Percentiles rank a stretch among this genome's conserved stretches.
Conservation (phyloP, 2,888 invertebrate species). For the Thumatha senex region DNA sequence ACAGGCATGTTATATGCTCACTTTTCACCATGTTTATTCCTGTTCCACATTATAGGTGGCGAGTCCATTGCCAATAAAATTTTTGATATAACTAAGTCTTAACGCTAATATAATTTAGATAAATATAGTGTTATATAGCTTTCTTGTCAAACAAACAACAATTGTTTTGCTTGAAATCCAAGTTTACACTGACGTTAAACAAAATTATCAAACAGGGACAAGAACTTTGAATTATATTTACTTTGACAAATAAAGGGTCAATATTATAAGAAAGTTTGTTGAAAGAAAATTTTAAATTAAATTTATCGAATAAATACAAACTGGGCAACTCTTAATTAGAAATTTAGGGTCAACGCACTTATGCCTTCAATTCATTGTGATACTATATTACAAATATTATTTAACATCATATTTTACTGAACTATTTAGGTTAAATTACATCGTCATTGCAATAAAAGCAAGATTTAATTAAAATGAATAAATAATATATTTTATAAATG, state of each 20-base stretch:
- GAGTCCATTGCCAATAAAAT: too few relatives aligned
- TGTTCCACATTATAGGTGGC: too few relatives aligned
- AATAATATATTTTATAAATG: constrained; percentile 1
- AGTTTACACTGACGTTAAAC: not conserved
- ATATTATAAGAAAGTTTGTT: constrained; percentile 15
- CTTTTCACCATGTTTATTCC: too few relatives aligned
- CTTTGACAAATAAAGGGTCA: constrained; percentile 8
- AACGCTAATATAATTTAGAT: constrained; percentile 7
- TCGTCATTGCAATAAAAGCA: constrained; percentile 25
- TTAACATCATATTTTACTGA: not conserved
- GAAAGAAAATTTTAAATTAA: constrained; percentile 10
- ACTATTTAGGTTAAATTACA: constrained; percentile 27
- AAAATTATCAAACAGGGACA: constrained; percentile 4
- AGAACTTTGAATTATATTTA: constrained; percentile 8
- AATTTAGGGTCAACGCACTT: constrained; percentile 17
- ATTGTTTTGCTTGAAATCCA: not conserved
- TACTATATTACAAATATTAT: not conserved
- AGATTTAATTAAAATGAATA: constrained; percentile 3
- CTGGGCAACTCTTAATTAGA: constrained; percentile 16
- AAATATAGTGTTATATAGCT: not conserved
- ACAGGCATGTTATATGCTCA: too few relatives aligned
- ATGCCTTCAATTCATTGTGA: constrained; percentile 5
- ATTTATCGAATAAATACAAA: constrained; percentile 18
- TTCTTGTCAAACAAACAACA: not conserved
- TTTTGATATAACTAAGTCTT: too few relatives aligned